Base-by-base conservation (phyloP, 2,113 vertebrate species). In the Archocentrus centrarchus region DNA sequence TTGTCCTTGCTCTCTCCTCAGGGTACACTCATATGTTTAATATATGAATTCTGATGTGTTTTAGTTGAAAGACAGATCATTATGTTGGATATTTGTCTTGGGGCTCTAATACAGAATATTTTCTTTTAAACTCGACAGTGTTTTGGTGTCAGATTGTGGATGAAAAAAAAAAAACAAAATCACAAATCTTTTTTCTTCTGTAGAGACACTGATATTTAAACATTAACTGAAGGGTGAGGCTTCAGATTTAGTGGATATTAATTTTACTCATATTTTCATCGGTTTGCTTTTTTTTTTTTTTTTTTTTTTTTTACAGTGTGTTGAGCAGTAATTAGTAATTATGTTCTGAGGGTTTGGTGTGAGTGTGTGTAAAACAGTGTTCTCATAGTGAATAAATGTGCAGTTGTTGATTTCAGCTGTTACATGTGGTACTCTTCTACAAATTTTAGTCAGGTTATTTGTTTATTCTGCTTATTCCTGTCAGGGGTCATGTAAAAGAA, bases 141-240 rank as follows among this genome's bases (percentile, higher is more conserved):
- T 35, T 6, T 4, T 35, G 7, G 32, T 7, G 35, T 35, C 35
- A 35, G 35, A 35, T 35, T 30, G 3, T 30, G 30, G 30, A 30
- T 30, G 30, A 4, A 30, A 3, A 30, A 2, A 30, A 30, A 30
- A 30, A 22, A 22, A 22, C 1, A 22, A 30, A 3, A 30, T 30
- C 3, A 30, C 4, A 30, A 30, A 1, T 3, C 3, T 30, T 30
- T 30, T 30, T 66, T 66, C n/a, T 10, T 0, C 39, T 27, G 44
- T 22, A 47, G 63, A 64, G 62, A 44, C n/a, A 5, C 39, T 17
- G 39, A 27, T 47, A 68, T 18, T 3, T 41, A 11, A 39, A 68
- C 39, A 10, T 6, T 44, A 1, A 44, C 39, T 6, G 39, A 3
- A 68, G 3, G 0, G 1, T 0, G 6, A 63, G 62, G 37, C 2